Percentiles rank a stretch among this genome's conserved stretches.
phyloP scores from a whole-genome alignment of 2,113 vertebrate species.

The Nipponia nippon region DNA sequence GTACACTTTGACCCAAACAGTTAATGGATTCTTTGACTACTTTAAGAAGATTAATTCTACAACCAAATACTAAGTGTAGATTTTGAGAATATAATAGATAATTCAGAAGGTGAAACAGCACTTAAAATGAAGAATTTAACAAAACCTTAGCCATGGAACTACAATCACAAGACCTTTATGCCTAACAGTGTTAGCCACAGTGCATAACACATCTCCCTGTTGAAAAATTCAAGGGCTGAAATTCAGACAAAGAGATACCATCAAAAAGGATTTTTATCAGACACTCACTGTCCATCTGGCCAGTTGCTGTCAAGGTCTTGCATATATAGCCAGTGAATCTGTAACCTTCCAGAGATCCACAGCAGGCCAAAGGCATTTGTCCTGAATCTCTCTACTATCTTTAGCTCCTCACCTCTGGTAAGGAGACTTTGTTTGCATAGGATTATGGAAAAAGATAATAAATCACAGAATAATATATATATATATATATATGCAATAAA shows the following conservation, averaged over 20 bases:
- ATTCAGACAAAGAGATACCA: neutral
- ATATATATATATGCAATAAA: neutral
- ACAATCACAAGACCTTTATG: neutral
- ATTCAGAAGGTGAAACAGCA: neutral
- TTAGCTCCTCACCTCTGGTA: neutral
- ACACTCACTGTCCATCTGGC: neutral
- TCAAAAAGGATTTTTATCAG: neutral
- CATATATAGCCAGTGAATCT: neutral
- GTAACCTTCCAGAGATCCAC: neutral
- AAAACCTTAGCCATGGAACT: neutral
- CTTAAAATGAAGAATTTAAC: neutral
- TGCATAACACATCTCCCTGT: neutral
- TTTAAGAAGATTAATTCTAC: neutral
- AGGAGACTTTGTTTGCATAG: neutral
- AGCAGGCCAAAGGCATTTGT: neutral
- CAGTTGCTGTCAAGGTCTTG: neutral
- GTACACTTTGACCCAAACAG: neutral
- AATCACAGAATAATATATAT: neutral
- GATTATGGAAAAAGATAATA: neutral
- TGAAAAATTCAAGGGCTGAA: neutral
- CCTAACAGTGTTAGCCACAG: neutral
- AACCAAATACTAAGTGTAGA: neutral
- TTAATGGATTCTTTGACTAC: neutral
- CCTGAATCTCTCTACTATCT: neutral
- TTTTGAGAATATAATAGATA: neutral